Evolutionary conservation across 2,113 vertebrate genomes (phyloP).

Genomic region (Turnix velox): DNA sequence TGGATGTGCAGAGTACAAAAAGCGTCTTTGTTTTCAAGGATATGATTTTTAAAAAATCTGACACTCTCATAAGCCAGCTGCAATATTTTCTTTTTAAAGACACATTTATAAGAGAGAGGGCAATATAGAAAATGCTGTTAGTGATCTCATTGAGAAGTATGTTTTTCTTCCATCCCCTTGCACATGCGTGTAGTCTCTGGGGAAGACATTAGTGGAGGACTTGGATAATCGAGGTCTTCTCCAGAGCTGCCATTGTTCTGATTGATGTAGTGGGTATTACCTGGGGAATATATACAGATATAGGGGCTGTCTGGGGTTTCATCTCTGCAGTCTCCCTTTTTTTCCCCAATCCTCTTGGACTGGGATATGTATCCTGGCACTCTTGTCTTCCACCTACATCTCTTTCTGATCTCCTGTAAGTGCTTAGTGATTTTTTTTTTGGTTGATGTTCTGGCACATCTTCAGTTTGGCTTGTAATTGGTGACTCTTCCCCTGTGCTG

Average conservation of each 20-base stretch:
- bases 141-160: neutral
- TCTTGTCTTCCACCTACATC: neutral
- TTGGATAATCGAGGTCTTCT: neutral
- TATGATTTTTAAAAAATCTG: neutral
- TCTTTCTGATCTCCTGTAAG: slow-evolving; percentile 1
- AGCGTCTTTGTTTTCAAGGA: slow-evolving; percentile 33
- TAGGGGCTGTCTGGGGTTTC: neutral
- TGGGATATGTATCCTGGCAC: neutral
- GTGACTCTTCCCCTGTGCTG: neutral
- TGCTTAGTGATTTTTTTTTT: neutral
- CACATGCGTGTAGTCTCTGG: neutral
- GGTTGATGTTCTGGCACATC: neutral
- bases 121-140: slow-evolving; percentile 10
- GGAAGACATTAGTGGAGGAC: slow-evolving; percentile 38
- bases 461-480: neutral
- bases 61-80: neutral
- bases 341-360: neutral
- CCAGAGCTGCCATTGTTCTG: neutral
- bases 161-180: neutral
- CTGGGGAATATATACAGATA: neutral
- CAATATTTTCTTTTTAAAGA: neutral
- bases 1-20: slow-evolving; percentile 21
- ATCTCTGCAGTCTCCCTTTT: neutral
- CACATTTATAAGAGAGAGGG: neutral
- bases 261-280: slow-evolving; percentile 11